Percentiles rank a stretch among this genome's conserved stretches.
These are phyloP conservation scores for Bombus polaris DNA, from an alignment of 1,140 invertebrate genomes.

Conservation along the genomic window DNA sequence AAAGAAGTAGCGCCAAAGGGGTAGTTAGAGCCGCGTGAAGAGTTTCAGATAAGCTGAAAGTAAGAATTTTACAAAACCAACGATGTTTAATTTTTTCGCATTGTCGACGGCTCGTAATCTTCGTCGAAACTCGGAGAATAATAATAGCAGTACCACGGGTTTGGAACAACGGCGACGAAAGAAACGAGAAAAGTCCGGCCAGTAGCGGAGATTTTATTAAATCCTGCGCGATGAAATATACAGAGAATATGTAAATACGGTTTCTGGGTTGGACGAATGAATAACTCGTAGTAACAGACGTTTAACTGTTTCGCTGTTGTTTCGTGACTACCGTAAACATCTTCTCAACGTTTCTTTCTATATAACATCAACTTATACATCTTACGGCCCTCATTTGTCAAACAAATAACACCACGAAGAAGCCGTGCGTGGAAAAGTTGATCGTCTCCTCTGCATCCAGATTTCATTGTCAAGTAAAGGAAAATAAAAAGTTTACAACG, in stretches of 20 bases:
- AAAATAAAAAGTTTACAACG: too few relatives aligned
- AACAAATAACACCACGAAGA: not conserved
- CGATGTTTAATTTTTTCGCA: not conserved
- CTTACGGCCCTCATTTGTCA: not conserved
- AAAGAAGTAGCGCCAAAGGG: too few relatives aligned
- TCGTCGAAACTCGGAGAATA: not conserved
- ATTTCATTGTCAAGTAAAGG: not conserved
- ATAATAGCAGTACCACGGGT: not conserved
- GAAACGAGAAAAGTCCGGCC: not conserved
- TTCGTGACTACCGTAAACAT: not conserved
- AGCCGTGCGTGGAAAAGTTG: not conserved
- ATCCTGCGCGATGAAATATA: constrained; percentile 12
- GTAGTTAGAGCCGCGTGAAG: not conserved
- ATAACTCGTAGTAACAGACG: not conserved
- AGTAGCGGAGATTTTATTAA: constrained; percentile 20
- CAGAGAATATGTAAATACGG: constrained; percentile 30
- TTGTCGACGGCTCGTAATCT: not conserved
- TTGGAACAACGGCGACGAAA: not conserved
- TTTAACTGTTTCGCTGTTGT: not conserved
- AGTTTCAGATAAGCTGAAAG: not conserved
- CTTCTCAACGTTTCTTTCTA: not conserved
- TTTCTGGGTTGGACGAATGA: not conserved
- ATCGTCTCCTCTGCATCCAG: not conserved
- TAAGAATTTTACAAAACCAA: not conserved
- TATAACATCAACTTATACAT: not conserved